These are phyloP conservation scores for Chauna torquata DNA, from an alignment of 2,113 vertebrate species.

Conservation along the genomic window DNA sequence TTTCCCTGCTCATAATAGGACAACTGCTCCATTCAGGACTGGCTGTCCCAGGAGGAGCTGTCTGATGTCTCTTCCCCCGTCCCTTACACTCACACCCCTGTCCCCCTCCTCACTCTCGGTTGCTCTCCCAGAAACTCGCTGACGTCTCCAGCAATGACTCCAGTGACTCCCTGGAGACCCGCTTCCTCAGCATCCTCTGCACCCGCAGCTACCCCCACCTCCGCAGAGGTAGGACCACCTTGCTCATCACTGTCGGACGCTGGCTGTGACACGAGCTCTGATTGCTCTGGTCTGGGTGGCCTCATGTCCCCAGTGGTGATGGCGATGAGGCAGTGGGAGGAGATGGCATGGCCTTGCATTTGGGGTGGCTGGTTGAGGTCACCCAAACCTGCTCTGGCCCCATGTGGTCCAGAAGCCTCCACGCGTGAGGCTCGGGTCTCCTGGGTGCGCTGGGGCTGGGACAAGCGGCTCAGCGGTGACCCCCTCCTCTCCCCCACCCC, in stretches of 20 bases:
- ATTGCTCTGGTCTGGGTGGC: neutral
- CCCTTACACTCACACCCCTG: rapidly evolving
- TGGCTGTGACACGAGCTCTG: neutral
- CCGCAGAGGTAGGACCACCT: constrained; percentile 80
- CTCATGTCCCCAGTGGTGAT: neutral
- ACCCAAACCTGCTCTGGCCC: neutral
- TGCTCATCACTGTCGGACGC: neutral
- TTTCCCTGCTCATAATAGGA: neutral
- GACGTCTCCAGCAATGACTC: constrained; percentile 87
- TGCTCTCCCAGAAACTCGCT: constrained; percentile 84
- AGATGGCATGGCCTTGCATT: neutral
- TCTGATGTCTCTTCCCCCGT: neutral
- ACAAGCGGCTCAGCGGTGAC: neutral
- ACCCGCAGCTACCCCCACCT: constrained; percentile 93
- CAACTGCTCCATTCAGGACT: neutral
- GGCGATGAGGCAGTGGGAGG: neutral
- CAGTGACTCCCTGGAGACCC: constrained; percentile 85
- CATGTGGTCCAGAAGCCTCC: neutral
- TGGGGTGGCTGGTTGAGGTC: neutral
- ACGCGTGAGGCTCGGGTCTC: rapidly evolving
- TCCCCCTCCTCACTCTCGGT: neutral
- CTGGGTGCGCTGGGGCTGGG: neutral
- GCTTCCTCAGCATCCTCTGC: constrained; percentile 93
- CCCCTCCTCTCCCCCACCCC: neutral
- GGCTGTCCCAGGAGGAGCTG: neutral